Base-by-base conservation (phyloP, 1,140 invertebrate genomes). In the Contarinia nasturtii region DNA sequence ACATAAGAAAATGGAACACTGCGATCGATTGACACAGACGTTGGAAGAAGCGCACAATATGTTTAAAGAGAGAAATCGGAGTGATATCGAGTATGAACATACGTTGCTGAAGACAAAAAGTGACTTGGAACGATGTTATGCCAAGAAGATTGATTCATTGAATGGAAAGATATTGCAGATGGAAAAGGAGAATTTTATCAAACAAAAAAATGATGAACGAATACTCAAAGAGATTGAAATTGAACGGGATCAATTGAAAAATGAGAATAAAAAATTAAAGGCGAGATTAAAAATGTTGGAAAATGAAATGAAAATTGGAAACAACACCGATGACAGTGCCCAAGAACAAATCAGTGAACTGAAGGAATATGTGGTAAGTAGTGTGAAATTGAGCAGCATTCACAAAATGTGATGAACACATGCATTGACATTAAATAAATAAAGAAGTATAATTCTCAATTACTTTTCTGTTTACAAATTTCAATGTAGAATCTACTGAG, bases 1-100 rank as follows among this genome's bases (percentile, higher is more conserved):
- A 17, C n/a, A 1, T n/a, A n/a, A 40, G 18, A 49, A 49, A 33
- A n/a, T 38, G 18, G 41, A 49, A 5, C 14, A 45, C 18, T 45
- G 43, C 2, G 7, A 11, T 15, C 14, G 8, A 7, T 15, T 49
- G 18, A 40, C 42, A 2, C 7, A 15, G 7, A n/a, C 48, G 27
- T 20, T 49, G 5, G 48, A 49, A 7, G 21, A 49, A 19, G 48
- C 48, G 34, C 12, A 49, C 10, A 40, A 40, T 17, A 21, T 21
- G n/a, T 27, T 27, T 10, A 41, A 42, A 34, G 14, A 33, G 12
- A 4, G 17, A 20, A 20, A 14, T n/a, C 11, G 33, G 8, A n/a
- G 18, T 19, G 11, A 38, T 15, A 22, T 27, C 8, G 22, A 43
- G 12, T 14, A 40, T 22, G 43, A 49, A 21, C 8, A 20, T 17